Evolutionary conservation across 2,888 invertebrate genomes (phyloP).

Genomic region (Lomographa bimaculata): DNA sequence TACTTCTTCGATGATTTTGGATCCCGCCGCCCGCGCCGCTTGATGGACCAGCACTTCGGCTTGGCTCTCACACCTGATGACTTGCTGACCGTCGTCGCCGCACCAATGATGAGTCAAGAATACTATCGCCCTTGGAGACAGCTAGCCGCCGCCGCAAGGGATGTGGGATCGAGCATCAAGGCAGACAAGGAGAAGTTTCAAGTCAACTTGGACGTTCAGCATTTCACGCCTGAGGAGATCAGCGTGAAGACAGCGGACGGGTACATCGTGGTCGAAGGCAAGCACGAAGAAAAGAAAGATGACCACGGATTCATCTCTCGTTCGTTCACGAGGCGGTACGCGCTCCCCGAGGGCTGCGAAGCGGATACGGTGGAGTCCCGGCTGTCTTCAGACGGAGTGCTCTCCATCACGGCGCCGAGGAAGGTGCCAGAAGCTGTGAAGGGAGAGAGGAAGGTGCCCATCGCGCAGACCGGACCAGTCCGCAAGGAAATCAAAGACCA

Average conservation of each 20-base stretch:
- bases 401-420: constrained; percentile 87
- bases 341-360: constrained; percentile 88
- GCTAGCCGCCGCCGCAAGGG: constrained; percentile 72
- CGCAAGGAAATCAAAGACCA: constrained; percentile 80
- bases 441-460: constrained; percentile 81
- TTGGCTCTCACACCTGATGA: constrained; percentile 78
- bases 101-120: constrained; percentile 51
- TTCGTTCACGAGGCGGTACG: constrained; percentile 89
- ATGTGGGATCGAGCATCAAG: constrained; percentile 80
- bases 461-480: constrained; percentile 85
- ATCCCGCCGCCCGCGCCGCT: constrained; percentile 65
- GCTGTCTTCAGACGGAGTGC: constrained; percentile 89
- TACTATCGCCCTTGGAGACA: constrained; percentile 75
- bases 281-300: constrained; percentile 90
- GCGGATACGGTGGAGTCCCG: constrained; percentile 87
- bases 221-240: constrained; percentile 90
- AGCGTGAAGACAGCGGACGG: constrained; percentile 89
- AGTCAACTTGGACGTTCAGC: constrained; percentile 89
- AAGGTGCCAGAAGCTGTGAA: constrained; percentile 55
- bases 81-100: constrained; percentile 50
- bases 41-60: constrained; percentile 82
- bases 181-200: constrained; percentile 74
- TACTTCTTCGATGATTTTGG: constrained; percentile 62
- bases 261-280: constrained; percentile 88
- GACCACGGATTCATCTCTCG: constrained; percentile 89